phyloP scores from a whole-genome alignment of 2,888 invertebrate genomes.

The Heliconius ismenius region DNA sequence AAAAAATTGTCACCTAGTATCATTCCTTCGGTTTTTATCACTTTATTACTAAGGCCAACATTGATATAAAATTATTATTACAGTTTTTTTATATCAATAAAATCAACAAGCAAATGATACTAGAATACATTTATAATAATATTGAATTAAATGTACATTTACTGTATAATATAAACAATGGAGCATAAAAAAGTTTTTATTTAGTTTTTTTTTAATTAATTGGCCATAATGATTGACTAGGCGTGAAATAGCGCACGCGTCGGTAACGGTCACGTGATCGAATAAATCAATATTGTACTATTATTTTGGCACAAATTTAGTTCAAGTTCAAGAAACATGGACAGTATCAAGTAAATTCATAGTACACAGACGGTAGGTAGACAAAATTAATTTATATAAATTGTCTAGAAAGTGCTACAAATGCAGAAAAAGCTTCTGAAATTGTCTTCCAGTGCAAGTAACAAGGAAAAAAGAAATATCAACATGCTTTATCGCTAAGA shows the following conservation, averaged over 20 bases:
- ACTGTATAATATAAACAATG: constrained; percentile 8
- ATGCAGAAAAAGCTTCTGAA: background rate
- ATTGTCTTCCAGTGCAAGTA: background rate
- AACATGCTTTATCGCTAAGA: background rate
- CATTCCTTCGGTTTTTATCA: background rate
- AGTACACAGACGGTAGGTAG: background rate
- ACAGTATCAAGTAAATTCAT: constrained; percentile 1
- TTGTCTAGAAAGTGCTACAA: background rate
- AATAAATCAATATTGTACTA: constrained; percentile 2
- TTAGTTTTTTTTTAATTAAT: background rate
- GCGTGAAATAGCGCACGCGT: constrained; percentile 27
- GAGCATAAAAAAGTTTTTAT: constrained; percentile 1
- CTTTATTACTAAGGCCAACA: background rate
- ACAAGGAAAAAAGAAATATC: background rate
- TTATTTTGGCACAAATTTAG: constrained; percentile 18
- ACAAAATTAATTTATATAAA: background rate
- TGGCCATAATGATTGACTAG: constrained; percentile 34
- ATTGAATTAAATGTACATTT: background rate
- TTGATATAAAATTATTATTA: background rate
- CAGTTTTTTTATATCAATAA: background rate
- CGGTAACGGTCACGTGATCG: constrained; percentile 20
- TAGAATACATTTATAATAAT: background rate
- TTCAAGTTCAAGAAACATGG: background rate
- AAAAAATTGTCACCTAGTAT: background rate
- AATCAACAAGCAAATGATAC: background rate